Percentiles rank a stretch among this genome's conserved stretches.
These are phyloP conservation scores for Lordiphosa mommai DNA, from an alignment of 1,140 invertebrate species.

Conservation along the genomic window DNA sequence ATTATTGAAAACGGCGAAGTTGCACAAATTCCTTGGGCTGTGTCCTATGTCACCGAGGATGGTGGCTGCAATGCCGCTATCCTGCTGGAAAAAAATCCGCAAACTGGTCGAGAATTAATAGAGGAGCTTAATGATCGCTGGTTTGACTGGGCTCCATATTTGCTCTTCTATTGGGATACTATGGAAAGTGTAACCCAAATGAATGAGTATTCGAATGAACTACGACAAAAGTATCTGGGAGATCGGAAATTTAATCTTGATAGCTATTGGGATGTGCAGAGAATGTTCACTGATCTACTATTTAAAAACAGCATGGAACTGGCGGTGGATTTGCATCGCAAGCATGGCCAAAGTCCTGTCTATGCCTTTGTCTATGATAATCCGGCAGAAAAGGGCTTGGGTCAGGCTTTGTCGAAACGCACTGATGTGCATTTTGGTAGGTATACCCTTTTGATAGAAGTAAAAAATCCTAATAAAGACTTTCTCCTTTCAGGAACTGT, in stretches of 20 bases:
- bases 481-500: constrained; percentile 50
- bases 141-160: constrained; percentile 42
- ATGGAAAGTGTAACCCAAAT: constrained; percentile 26
- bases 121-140: constrained; percentile 42
- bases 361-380: constrained; percentile 58
- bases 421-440: constrained; percentile 44
- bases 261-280: constrained; percentile 37
- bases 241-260: constrained; percentile 26
- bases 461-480: too few species aligned
- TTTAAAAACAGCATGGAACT: constrained; percentile 46
- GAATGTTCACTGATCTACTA: constrained; percentile 49
- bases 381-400: constrained; percentile 38
- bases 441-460: neutral
- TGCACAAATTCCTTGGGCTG: constrained; percentile 81
- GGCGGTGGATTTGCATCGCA: constrained; percentile 35
- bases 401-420: constrained; percentile 14
- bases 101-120: constrained; percentile 7
- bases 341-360: constrained; percentile 17
- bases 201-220: constrained; percentile 31
- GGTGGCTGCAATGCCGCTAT: constrained; percentile 81
- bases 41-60: constrained; percentile 81
- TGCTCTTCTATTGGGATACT: constrained; percentile 42
- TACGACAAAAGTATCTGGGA: constrained; percentile 40
- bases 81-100: constrained; percentile 5
- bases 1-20: constrained; percentile 80